Percentiles rank a stretch among this genome's conserved stretches.
Evolutionary conservation across 1,140 invertebrate species (phyloP).

Genomic region (Pomacea maculata): DNA sequence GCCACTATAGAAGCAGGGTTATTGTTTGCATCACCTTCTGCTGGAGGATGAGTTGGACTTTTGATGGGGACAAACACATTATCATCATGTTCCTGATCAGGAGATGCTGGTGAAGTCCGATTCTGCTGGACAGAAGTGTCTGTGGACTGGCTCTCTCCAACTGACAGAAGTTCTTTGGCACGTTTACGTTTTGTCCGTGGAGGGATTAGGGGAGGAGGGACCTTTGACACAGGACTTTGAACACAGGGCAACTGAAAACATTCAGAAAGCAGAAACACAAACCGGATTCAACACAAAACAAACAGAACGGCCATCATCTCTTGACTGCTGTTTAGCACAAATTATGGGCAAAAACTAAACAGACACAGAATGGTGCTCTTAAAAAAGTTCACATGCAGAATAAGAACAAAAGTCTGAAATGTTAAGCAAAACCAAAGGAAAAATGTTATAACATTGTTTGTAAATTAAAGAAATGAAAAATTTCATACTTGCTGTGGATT

Average conservation of each 20-base stretch:
- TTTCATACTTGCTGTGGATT: no score
- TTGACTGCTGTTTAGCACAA: background rate
- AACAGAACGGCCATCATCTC: background rate
- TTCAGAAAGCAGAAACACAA: constrained; percentile 10
- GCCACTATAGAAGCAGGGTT: no score
- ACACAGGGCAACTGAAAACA: constrained; percentile 26
- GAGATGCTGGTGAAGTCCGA: no score
- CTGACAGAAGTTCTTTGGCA: background rate
- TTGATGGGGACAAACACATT: no score
- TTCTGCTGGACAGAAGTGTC: no score
- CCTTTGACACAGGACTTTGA: constrained; percentile 12
- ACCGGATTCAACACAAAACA: background rate
- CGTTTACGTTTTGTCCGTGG: constrained; percentile 11
- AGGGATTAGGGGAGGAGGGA: constrained; percentile 2
- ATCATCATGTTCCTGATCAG: no score
- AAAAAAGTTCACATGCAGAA: constrained; percentile 5
- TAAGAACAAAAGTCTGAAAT: background rate
- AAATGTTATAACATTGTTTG: background rate
- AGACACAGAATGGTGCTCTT: background rate
- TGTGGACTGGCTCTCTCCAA: background rate
- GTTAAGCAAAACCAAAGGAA: background rate
- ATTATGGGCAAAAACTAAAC: background rate
- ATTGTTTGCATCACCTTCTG: no score
- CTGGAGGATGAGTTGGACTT: no score
- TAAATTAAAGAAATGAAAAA: no score